Evolutionary conservation across 2,888 invertebrate genomes (phyloP), one percentile per base, ranked within the genome.

Genomic region (Xestobium rufovillosum): DNA sequence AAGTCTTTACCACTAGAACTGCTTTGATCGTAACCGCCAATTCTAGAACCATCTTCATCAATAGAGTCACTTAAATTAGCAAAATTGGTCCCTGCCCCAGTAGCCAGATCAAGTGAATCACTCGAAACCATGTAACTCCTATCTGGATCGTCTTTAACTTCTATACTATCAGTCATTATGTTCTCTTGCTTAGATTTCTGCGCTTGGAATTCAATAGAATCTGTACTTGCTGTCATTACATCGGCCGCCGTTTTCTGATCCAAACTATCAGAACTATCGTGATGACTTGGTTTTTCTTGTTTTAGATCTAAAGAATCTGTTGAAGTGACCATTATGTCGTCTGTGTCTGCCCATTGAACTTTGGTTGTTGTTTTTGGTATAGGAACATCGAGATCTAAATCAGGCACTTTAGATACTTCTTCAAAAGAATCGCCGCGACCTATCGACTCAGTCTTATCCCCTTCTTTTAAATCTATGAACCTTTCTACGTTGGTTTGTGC

Each of bases 211-310:
- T 72, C 72, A 10, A 72, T 69, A 2, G 72, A 72, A 53, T 68
- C 76, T 2, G 75, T 72, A 48, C 76, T 76, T 31, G 75, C 71
- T 1, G 73, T 73, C 70, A 74, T 73, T 41, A 70, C 48, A 50
- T 71, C 66, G 31, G 64, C 63, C 37, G 70, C 70, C 29, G 71
- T 72, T 52, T 75, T 75, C 43, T 75, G 68, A 46, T 82, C 82
- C 37, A 82, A 61, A 35, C 82, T 82, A 53, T 83, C 82, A 1
- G 76, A 73, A 51, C 80, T 82, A 27, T 75, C 73, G 44, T 74
- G 73, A 30, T 73, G 70, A 1, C 57, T 55, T 11, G 66, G 65
- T 53, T 72, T 70, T 42, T 60, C 51, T 23, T 44, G 9, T 59
- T 70, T 65, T 23, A 68, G 38, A 44, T 80, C 81, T 23, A 80